Evolutionary conservation across 1,140 invertebrate species (phyloP), one percentile per base, ranked within the genome.

Genomic region (Parasteatoda tepidariorum): DNA sequence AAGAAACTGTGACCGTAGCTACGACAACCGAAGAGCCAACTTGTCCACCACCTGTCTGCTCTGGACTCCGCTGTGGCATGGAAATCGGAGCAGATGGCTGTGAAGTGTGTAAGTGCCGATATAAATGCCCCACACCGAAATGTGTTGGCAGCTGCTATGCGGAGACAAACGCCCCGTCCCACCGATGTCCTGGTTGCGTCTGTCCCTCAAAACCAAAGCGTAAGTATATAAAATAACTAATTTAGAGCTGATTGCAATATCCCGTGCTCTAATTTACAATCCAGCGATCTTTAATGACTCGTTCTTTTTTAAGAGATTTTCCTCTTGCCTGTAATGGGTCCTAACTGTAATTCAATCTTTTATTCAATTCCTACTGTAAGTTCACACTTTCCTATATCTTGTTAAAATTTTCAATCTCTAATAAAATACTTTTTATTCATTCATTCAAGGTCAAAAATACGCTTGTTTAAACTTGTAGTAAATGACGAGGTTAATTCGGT

Each of bases 121-220:
- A 83, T 30, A 73, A 73, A 41, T 83, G 81, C 28, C 81, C 81
- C 7, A 64, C 22, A 5, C 81, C 81, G 3, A 83, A 83, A 48
- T 83, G 81, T 26, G 81, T 83, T 0, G 81, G 81, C 3, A 73
- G 28, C 28, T 83, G 81, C 9, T 83, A 83, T 55, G 34, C 81
- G 1, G 81, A 83, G 26, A 64, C 61, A 24, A 83, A 83, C 28
- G 57, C 57, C 6, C 81, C 81, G 22, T 54, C 68, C 30, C 81
- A 83, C 55, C 38, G 81, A 26, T 83, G 81, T 57, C 81, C 81
- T 2, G 81, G 81, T 5, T 83, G 81, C 28, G 81, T 83, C 2
- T 83, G 81, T 66, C 81, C 81, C 7, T 28, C 24, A 6, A 83
- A 38, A 59, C 22, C 31, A 30, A 73, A 74, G 34, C 81, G 81